phyloP scores from a whole-genome alignment of 2,113 vertebrate species.

The Tychaedon coryphoeus region DNA sequence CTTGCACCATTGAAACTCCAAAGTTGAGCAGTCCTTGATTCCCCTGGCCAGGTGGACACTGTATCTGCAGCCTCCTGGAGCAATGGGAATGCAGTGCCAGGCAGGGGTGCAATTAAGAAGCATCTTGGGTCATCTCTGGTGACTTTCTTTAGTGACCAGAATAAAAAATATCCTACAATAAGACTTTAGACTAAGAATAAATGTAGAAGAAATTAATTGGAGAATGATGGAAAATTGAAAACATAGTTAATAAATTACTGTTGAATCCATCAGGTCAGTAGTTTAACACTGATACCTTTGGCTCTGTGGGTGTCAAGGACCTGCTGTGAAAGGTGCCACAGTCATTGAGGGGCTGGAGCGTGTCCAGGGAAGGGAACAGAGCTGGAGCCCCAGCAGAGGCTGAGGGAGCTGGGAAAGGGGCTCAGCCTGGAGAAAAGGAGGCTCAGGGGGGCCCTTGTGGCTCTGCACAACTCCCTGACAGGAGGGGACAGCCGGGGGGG shows the following conservation, averaged over 20 bases:
- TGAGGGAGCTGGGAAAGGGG: neutral
- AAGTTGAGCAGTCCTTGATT: neutral
- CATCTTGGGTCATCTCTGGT: neutral
- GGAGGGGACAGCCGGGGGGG: neutral
- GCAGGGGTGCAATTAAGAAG: fast-evolving
- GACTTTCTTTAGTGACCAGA: neutral
- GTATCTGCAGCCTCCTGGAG: neutral
- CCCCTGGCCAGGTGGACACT: fast-evolving
- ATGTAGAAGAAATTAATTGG: neutral
- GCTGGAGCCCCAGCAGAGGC: neutral
- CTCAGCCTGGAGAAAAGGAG: neutral
- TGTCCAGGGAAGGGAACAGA: fast-evolving
- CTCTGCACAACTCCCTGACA: neutral
- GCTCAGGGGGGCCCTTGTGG: neutral
- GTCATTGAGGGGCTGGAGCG: fast-evolving
- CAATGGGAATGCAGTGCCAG: neutral
- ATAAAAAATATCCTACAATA: neutral
- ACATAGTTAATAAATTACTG: neutral
- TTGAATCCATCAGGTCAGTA: neutral
- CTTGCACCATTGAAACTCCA: neutral
- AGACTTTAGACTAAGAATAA: neutral
- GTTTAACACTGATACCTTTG: neutral
- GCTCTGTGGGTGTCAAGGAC: neutral
- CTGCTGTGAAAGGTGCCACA: neutral
- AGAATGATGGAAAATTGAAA: neutral